Evolutionary conservation across 2,113 vertebrate genomes (phyloP).

Genomic region (Chionodraco myersi): DNA sequence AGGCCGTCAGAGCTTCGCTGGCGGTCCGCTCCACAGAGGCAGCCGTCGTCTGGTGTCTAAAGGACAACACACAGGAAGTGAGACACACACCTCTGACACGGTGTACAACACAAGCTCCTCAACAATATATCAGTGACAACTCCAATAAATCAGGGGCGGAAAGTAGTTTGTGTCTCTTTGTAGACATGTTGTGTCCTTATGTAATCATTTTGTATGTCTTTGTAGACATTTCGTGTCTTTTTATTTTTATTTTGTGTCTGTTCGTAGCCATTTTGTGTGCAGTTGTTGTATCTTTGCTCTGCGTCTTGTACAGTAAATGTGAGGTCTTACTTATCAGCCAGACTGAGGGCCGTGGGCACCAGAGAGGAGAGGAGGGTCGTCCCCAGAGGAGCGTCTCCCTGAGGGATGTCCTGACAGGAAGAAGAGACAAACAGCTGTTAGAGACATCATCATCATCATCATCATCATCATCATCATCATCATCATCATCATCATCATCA

Average conservation of each 20-base stretch:
- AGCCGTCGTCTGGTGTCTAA: slow-evolving; percentile 85
- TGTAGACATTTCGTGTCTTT: too few relatives aligned
- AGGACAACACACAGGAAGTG: not conserved
- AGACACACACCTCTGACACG: not conserved
- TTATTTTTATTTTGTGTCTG: too few relatives aligned
- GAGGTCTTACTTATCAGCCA: slow-evolving; percentile 89
- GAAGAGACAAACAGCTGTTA: slow-evolving; percentile 1
- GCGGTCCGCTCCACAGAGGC: slow-evolving; percentile 69
- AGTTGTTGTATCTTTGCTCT: too few relatives aligned
- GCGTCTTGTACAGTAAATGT: not conserved
- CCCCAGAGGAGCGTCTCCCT: slow-evolving; percentile 46
- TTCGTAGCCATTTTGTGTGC: too few relatives aligned
- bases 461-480: not conserved
- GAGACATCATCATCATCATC: too few relatives aligned
- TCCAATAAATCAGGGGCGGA: too few relatives aligned
- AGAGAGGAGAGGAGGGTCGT: slow-evolving; percentile 79
- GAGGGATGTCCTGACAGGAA: slow-evolving; percentile 81
- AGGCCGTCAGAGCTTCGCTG: slow-evolving; percentile 66
- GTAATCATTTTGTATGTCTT: too few relatives aligned
- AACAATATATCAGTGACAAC: not conserved
- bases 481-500: too few relatives aligned
- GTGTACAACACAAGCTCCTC: not conserved
- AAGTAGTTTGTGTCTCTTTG: too few relatives aligned
- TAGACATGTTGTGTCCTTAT: too few relatives aligned
- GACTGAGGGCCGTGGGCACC: slow-evolving; percentile 82